phyloP scores from a whole-genome alignment of 1,140 invertebrate genomes.

The Marisa cornuarietis region DNA sequence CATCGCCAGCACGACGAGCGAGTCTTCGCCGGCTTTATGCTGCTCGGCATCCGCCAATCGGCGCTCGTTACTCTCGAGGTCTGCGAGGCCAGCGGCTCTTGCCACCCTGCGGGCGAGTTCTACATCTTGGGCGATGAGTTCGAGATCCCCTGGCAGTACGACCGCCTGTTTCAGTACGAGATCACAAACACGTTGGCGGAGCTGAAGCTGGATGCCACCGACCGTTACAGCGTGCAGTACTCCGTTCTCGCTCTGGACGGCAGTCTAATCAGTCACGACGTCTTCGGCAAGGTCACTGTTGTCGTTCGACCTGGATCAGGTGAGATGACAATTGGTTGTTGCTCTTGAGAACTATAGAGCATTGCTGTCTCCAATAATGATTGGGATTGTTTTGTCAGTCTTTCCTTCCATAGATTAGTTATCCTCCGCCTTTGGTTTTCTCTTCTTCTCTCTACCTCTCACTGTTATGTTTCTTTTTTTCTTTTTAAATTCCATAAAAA shows the following conservation, averaged over 20 bases:
- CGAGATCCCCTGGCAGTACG: conserved; percentile 36
- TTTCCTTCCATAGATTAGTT: too few relatives aligned
- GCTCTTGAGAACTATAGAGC: background rate
- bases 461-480: too few relatives aligned
- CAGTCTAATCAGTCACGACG: background rate
- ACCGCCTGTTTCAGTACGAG: conserved; percentile 36
- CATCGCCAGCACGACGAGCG: conserved; percentile 16
- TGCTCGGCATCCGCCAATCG: conserved; percentile 33
- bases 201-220: conserved; percentile 23
- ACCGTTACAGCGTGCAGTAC: conserved; percentile 26
- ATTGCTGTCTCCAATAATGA: too few relatives aligned
- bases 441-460: too few relatives aligned
- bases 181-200: conserved; percentile 29
- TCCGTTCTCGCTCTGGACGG: conserved; percentile 20
- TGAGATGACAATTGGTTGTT: conserved; percentile 6
- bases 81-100: conserved; percentile 4
- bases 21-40: conserved; percentile 35
- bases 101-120: conserved; percentile 32
- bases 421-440: too few relatives aligned
- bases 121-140: conserved; percentile 36
- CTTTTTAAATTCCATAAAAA: too few relatives aligned
- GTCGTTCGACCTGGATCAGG: conserved; percentile 18
- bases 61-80: conserved; percentile 17
- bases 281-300: conserved; percentile 20
- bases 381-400: too few relatives aligned